These are phyloP conservation scores for Gila orcuttii DNA, from an alignment of 2,113 vertebrate species.

Conservation along the genomic window DNA sequence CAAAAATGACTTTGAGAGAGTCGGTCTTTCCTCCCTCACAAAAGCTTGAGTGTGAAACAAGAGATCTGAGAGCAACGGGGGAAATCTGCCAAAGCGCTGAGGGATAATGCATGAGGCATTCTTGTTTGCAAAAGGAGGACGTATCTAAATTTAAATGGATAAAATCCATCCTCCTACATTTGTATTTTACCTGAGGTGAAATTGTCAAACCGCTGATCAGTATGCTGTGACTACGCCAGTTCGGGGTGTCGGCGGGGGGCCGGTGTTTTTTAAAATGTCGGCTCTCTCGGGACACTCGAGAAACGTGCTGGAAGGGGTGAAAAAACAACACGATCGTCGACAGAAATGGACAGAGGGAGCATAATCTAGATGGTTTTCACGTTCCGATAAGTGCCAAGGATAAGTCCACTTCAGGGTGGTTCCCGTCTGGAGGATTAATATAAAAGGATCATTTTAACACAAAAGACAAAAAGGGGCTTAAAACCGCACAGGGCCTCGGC, in stretches of 20 bases:
- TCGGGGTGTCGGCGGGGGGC: neutral
- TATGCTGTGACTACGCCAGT: neutral
- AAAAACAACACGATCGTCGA: neutral
- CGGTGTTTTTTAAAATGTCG: neutral
- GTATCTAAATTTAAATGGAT: constrained; percentile 36
- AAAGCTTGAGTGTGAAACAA: constrained; percentile 40
- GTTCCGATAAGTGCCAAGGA: constrained; percentile 51
- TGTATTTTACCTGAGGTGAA: constrained; percentile 33
- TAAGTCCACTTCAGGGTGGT: constrained; percentile 61
- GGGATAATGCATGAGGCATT: neutral
- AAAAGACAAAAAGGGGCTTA: constrained; percentile 60
- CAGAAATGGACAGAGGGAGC: constrained; percentile 26
- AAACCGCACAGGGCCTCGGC: constrained; percentile 60
- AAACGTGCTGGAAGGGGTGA: constrained; percentile 24
- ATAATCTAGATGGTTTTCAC: constrained; percentile 45
- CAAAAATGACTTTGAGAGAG: constrained; percentile 48
- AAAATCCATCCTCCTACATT: constrained; percentile 32
- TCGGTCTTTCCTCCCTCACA: constrained; percentile 17
- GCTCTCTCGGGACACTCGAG: neutral
- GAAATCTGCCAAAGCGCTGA: neutral
- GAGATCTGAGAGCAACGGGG: constrained; percentile 18
- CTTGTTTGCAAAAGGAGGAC: neutral
- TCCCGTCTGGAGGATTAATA: constrained; percentile 66
- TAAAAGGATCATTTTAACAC: constrained; percentile 62
- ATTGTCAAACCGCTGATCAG: neutral